A percentile compares a stretch with the other conserved stretches of the same genome.
Conservation (phyloP, 2,888 invertebrate genomes). For the Tipula vernalis region DNA sequence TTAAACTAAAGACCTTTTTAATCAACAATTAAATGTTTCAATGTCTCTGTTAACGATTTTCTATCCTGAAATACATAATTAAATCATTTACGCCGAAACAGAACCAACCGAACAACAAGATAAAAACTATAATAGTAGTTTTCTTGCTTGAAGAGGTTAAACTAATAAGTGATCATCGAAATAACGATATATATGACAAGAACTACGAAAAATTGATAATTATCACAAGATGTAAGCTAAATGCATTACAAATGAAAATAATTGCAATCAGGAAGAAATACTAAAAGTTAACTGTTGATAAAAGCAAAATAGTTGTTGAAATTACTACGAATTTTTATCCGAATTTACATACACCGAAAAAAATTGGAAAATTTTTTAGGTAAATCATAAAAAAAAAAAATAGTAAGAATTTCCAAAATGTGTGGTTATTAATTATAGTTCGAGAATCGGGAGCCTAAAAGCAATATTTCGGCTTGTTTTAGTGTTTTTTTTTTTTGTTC, state of each 20-base stretch:
- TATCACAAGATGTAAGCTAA: neutral
- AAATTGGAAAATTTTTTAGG: neutral
- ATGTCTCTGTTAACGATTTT: neutral
- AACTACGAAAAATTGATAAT: neutral
- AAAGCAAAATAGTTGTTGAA: neutral
- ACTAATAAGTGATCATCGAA: neutral
- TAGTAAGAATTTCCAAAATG: neutral
- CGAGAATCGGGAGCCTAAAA: neutral
- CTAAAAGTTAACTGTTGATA: neutral
- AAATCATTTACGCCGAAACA: neutral
- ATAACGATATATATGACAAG: neutral
- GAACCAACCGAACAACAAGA: neutral
- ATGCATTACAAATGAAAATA: neutral
- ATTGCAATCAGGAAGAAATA: neutral
- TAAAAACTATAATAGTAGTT: neutral
- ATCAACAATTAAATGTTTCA: neutral
- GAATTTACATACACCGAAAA: neutral
- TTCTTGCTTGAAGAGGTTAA: neutral
- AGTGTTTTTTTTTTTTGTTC: neutral
- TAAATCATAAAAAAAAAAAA: neutral
- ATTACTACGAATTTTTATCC: neutral
- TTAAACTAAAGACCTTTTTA: neutral
- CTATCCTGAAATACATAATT: neutral
- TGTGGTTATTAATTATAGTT: neutral
- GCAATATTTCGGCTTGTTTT: neutral